Base-by-base conservation (phyloP, 2,113 vertebrate species). In the Platysteira castanea region DNA sequence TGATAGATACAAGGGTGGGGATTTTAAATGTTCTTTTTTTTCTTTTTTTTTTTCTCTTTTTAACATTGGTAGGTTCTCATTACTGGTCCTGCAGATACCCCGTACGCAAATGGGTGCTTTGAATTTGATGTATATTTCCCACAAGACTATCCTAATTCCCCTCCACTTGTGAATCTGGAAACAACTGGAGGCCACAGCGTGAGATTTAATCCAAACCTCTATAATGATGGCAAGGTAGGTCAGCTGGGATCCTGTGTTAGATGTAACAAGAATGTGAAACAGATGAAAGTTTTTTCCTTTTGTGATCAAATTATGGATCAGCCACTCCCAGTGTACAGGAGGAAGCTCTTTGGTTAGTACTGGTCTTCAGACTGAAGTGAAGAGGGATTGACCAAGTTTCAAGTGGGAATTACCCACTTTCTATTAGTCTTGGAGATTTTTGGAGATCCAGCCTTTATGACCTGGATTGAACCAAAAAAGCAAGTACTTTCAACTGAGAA, bases 71-170 rank as follows among this genome's bases (percentile, higher is more conserved):
- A 99, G 99, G 99, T 99, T 98, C 98, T 99, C 49, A 99, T 99
- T 97, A 99, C 99, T 22, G 99, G 99, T 37, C 99, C 99, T 50
- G 99, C 99, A 14, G 99, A 99, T 97, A 99, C 99, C 17, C 99
- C 99, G 0, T 99, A 99, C 0, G 99, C 99, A 95, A 99, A 99
- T 59, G 99, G 99, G 35, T 99, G 99, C 97, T 99, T 99, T 90
- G 99, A 99, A 95, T 99, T 99, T 89, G 99, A 99, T 80, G 99
- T 99, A 1, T 99, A 99, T 97, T 99, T 99, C 95, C 99, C 99
- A 80, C 99, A 99, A 98, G 99, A 99, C 97, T 99, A 99, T 95
- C 99, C 99, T 15, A 99, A 99, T 97, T 99, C 99, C 11, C 99
- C 99, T 65, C 99, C 99, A 3, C 98, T 99, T 95, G 99, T 99